Percentiles rank a stretch among this genome's conserved stretches.
phyloP scores from a whole-genome alignment of 2,797 vertebrate genomes.

The Chelon labrosus region DNA sequence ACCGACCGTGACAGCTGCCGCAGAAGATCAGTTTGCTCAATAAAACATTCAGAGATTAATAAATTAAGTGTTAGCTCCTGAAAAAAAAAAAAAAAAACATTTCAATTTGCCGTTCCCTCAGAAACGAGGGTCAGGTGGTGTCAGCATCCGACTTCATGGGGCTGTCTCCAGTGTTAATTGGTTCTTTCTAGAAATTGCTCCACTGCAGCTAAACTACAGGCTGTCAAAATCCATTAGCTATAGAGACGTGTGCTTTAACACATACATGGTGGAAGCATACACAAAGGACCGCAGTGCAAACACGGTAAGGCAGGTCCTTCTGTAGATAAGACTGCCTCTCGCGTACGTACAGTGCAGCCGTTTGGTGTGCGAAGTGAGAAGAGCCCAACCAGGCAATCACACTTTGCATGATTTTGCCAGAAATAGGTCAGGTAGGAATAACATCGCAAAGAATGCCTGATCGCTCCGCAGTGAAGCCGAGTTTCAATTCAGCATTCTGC shows the following conservation, averaged over 20 bases:
- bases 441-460: conserved; percentile 52
- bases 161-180: conserved; percentile 9
- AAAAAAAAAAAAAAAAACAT: not conserved
- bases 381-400: conserved; percentile 41
- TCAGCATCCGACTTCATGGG: not conserved
- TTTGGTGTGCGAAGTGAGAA: conserved; percentile 6
- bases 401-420: conserved; percentile 48
- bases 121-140: conserved; percentile 16
- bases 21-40: conserved; percentile 30
- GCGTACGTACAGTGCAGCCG: not conserved
- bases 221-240: conserved; percentile 11
- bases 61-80: conserved; percentile 17
- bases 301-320: not conserved
- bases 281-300: not conserved
- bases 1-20: conserved; percentile 17
- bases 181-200: conserved; percentile 26
- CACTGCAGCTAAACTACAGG: conserved; percentile 1
- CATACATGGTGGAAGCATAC: not conserved
- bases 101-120: not conserved
- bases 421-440: conserved; percentile 72
- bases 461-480: conserved; percentile 37
- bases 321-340: not conserved
- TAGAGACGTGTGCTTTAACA: not conserved
- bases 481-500: conserved; percentile 49
- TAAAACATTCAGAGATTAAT: conserved; percentile 25